These are phyloP conservation scores for Trachelus tabidus DNA, from an alignment of 2,888 invertebrate genomes.

Conservation along the genomic window DNA sequence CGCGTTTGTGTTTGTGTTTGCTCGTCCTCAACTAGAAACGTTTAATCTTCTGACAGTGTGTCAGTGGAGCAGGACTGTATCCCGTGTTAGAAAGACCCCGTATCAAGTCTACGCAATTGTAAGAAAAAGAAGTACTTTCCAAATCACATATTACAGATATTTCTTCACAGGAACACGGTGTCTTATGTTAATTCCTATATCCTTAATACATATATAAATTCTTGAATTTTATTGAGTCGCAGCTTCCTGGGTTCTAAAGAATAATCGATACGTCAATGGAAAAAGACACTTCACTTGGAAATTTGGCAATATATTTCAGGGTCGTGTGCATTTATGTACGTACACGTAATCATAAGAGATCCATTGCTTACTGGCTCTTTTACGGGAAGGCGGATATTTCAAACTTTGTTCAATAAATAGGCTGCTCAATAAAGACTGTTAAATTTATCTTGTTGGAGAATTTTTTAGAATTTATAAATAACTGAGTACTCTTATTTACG, in stretches of 20 bases:
- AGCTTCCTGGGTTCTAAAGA: neutral
- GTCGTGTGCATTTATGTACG: neutral
- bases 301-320: neutral
- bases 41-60: neutral
- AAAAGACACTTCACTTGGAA: neutral
- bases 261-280: neutral
- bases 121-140: neutral
- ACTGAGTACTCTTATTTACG: neutral
- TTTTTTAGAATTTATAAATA: neutral
- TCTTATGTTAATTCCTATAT: neutral
- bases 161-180: neutral
- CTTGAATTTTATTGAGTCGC: neutral
- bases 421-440: neutral
- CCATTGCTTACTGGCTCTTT: neutral
- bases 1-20: neutral
- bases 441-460: neutral
- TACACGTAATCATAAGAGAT: neutral
- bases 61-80: neutral
- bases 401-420: neutral
- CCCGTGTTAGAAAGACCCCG: neutral
- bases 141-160: neutral
- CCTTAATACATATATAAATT: neutral
- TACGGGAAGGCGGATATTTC: neutral
- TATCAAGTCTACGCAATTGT: neutral
- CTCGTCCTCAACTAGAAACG: neutral